Evolutionary conservation across 2,797 vertebrate species (phyloP).

Genomic region (Cheirogaleus major): DNA sequence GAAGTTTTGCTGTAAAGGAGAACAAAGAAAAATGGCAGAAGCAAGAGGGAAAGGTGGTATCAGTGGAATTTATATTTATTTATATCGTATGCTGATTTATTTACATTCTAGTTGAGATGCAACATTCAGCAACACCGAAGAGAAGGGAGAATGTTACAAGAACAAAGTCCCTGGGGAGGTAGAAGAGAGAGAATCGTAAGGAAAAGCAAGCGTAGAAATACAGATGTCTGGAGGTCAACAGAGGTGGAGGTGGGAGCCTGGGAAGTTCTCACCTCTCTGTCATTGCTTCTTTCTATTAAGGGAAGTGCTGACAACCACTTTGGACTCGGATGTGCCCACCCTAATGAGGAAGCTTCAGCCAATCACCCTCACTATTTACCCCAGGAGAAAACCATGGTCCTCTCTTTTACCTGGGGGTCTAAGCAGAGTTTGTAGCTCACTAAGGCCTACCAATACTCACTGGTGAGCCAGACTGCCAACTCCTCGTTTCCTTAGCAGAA

Average conservation of each 20-base stretch:
- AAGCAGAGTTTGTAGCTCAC: not conserved
- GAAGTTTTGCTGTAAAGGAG: not conserved
- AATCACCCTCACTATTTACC: not conserved
- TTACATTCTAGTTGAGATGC: not conserved
- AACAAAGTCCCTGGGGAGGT: not conserved
- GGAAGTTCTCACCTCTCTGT: not conserved
- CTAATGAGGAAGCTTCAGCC: not conserved
- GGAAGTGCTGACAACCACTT: not conserved
- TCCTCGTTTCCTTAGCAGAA: not conserved
- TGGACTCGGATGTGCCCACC: not conserved
- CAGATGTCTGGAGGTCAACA: not conserved
- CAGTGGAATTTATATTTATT: not conserved
- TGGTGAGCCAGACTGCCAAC: not conserved
- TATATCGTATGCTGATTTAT: not conserved
- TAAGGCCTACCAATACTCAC: not conserved
- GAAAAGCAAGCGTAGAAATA: not conserved
- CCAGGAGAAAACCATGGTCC: not conserved
- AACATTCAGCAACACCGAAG: not conserved
- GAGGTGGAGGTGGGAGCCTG: not conserved
- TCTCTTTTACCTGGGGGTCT: not conserved
- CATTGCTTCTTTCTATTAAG: not conserved
- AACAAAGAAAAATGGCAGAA: not conserved
- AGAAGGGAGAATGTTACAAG: not conserved
- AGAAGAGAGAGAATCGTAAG: not conserved
- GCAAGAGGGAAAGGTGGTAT: not conserved